A percentile compares a stretch with the other conserved stretches of the same genome.
Conservation (phyloP, 2,113 vertebrate genomes). For the Xenopus tropicalis region DNA sequence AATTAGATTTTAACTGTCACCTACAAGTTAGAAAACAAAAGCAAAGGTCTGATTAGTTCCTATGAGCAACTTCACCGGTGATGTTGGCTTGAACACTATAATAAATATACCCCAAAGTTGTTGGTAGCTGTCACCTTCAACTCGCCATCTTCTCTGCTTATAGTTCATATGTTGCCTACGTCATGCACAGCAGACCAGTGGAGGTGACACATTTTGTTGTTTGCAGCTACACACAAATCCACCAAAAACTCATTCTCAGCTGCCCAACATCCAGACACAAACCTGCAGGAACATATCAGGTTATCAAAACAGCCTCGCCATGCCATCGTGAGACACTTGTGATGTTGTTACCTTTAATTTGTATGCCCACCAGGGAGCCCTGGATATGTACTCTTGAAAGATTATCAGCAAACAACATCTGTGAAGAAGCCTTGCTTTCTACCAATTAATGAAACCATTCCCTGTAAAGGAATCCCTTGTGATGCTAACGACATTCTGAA, state of each 20-base stretch:
- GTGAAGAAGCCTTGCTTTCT: conserved; percentile 36
- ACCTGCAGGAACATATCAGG: conserved; percentile 30
- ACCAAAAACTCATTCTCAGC: conserved; percentile 24
- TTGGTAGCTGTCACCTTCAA: no score
- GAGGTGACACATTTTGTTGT: conserved; percentile 15
- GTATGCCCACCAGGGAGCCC: conserved; percentile 37
- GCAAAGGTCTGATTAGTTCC: no score
- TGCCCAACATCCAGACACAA: conserved; percentile 11
- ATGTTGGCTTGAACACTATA: no score
- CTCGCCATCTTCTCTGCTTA: no score
- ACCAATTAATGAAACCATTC: conserved; percentile 36
- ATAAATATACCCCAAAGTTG: no score
- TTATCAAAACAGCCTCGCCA: conserved; percentile 24
- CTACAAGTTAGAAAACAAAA: no score
- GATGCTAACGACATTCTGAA: conserved; percentile 37
- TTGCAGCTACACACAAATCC: conserved; percentile 18
- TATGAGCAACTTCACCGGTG: no score
- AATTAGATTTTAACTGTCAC: no score
- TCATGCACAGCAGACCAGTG: no score
- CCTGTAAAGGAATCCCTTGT: conserved; percentile 36
- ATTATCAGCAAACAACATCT: conserved; percentile 45
- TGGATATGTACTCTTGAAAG: conserved; percentile 36
- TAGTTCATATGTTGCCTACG: no score
- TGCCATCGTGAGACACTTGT: conserved; percentile 28
- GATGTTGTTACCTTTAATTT: conserved; percentile 45